phyloP scores from a whole-genome alignment of 2,113 vertebrate genomes.

The Dasyprocta punctata region DNA sequence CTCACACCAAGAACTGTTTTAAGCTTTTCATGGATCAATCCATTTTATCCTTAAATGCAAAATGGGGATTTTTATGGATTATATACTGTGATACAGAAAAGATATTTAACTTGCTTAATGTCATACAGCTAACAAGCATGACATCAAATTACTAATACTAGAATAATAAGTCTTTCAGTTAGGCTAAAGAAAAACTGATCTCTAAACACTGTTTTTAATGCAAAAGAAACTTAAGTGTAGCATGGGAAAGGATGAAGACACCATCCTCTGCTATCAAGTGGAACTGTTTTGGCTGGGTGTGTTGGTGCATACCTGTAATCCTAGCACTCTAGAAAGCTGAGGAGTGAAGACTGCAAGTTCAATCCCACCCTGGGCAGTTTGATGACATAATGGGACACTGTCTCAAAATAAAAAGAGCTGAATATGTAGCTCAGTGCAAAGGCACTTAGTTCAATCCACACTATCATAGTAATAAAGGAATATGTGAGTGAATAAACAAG shows the following conservation, averaged over 20 bases:
- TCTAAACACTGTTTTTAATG: not conserved
- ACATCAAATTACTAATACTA: not conserved
- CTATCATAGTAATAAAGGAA: not conserved
- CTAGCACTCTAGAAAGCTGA: not conserved
- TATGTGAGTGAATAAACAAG: not conserved
- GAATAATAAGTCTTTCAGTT: not conserved
- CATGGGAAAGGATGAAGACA: not conserved
- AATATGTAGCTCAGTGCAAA: not conserved
- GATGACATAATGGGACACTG: not conserved
- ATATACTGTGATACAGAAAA: not conserved
- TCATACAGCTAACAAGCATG: not conserved
- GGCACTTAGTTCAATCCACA: not conserved
- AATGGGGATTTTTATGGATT: not conserved
- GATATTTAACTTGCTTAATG: not conserved
- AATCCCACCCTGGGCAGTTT: not conserved
- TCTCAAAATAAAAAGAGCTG: not conserved
- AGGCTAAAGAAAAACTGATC: not conserved
- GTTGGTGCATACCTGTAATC: not conserved
- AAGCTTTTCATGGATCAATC: not conserved
- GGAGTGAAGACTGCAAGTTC: not conserved
- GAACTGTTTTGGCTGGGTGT: not conserved
- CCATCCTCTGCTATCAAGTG: not conserved
- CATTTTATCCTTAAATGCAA: not conserved
- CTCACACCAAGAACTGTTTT: not conserved
- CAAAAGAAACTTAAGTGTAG: not conserved